A percentile compares a stretch with the other conserved stretches of the same genome.
phyloP scores from a whole-genome alignment of 2,797 vertebrate species.

The Gymnocypris eckloni region DNA sequence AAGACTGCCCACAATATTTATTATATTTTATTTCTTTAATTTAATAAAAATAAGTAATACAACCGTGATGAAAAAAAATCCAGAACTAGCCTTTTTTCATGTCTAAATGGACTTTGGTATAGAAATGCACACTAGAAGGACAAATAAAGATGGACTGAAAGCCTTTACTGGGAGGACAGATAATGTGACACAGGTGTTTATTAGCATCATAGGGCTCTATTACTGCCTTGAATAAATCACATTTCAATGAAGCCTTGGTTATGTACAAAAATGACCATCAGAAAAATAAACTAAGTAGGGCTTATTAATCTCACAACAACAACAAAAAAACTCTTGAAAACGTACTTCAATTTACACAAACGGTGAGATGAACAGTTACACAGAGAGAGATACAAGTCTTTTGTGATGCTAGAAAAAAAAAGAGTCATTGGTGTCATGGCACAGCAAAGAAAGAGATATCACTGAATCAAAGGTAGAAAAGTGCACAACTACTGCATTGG shows the following conservation, averaged over 20 bases:
- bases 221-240: background rate
- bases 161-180: background rate
- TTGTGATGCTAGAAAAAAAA: slow-evolving; percentile 6
- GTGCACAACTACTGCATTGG: background rate
- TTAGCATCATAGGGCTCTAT: background rate
- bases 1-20: background rate
- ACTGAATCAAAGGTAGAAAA: background rate
- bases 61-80: background rate
- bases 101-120: background rate
- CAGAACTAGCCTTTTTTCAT: background rate
- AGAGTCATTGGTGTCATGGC: background rate
- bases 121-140: background rate
- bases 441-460: background rate
- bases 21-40: background rate
- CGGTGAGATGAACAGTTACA: background rate
- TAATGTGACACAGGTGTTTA: background rate
- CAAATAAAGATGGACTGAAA: background rate
- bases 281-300: background rate
- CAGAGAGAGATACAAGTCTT: background rate
- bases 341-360: background rate
- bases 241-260: background rate
- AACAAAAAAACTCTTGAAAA: background rate
- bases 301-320: background rate
- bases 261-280: background rate
- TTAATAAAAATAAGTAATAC: background rate